A percentile compares a stretch with the other conserved stretches of the same genome.
phyloP scores from a whole-genome alignment of 2,113 vertebrate species.

The Cynoglossus semilaevis region DNA sequence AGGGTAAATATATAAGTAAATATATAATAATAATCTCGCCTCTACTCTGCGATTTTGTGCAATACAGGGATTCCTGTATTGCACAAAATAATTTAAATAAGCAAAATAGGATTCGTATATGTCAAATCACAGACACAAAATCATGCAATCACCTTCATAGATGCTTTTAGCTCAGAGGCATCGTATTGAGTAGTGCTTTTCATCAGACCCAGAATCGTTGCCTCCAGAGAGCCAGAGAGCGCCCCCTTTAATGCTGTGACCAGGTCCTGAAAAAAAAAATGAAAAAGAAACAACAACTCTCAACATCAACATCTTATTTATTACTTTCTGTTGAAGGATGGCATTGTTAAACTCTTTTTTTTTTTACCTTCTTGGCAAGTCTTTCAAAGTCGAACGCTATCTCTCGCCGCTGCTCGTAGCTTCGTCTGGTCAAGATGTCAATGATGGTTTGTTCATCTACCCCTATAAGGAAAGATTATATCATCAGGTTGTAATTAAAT shows the following conservation, averaged over 20 bases:
- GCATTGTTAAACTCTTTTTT: not conserved
- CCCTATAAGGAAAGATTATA: constrained; percentile 68
- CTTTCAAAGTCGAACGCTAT: constrained; percentile 91
- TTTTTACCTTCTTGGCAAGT: constrained; percentile 86
- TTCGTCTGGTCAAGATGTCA: constrained; percentile 91
- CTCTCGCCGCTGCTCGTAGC: constrained; percentile 86
- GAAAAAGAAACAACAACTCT: rapidly evolving
- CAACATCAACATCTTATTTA: not conserved
- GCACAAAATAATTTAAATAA: too few species aligned
- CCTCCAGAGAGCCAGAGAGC: constrained; percentile 89
- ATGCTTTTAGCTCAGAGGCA: constrained; percentile 84
- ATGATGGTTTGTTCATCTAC: constrained; percentile 93
- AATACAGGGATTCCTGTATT: too few species aligned
- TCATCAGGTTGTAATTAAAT: not conserved
- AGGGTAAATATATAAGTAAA: too few species aligned
- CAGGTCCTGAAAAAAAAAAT: constrained; percentile 64
- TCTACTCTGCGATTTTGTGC: too few species aligned
- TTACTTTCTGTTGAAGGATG: not conserved
- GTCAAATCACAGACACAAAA: too few species aligned
- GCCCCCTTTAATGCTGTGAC: constrained; percentile 85
- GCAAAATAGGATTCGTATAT: too few species aligned
- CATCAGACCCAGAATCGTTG: constrained; percentile 88
- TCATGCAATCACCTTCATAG: constrained; percentile 85
- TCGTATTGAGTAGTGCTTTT: constrained; percentile 91
- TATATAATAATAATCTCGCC: too few species aligned